phyloP scores from a whole-genome alignment of 2,888 invertebrate species.

The Chironomus riparius region DNA sequence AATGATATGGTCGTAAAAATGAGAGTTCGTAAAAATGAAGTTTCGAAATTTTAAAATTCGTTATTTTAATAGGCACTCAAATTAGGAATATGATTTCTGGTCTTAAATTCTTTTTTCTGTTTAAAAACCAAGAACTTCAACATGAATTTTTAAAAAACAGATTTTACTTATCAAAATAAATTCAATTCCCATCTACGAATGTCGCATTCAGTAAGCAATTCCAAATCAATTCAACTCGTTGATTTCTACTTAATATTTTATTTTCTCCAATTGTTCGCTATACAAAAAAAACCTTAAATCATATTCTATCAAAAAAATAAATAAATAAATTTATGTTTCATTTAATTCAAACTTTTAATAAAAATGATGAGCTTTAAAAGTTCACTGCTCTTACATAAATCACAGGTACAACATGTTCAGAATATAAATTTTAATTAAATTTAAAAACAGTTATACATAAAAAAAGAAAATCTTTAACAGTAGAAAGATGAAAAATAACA shows the following conservation, averaged over 20 bases:
- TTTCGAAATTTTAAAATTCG: too few relatives aligned
- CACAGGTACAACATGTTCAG: slow-evolving; percentile 5
- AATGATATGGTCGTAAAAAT: too few relatives aligned
- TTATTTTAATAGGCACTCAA: too few relatives aligned
- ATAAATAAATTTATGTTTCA: not conserved
- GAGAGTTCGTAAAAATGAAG: too few relatives aligned
- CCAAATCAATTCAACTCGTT: too few relatives aligned
- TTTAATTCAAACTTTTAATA: not conserved
- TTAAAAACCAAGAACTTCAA: too few relatives aligned
- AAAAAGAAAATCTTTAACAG: not conserved
- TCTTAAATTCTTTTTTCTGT: too few relatives aligned
- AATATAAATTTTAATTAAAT: not conserved
- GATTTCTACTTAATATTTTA: not conserved
- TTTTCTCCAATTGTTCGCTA: not conserved
- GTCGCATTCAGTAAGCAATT: too few relatives aligned
- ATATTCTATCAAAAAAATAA: not conserved
- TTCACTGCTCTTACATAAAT: not conserved
- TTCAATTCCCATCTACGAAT: too few relatives aligned
- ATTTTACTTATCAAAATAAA: too few relatives aligned
- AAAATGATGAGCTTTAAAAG: slow-evolving; percentile 12
- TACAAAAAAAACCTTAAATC: not conserved
- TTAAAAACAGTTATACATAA: not conserved
- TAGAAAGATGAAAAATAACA: not conserved
- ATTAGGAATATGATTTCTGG: too few relatives aligned
- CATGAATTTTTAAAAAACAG: too few relatives aligned